Evolutionary conservation across 2,113 vertebrate genomes (phyloP).

Genomic region (Chaetura pelagica): DNA sequence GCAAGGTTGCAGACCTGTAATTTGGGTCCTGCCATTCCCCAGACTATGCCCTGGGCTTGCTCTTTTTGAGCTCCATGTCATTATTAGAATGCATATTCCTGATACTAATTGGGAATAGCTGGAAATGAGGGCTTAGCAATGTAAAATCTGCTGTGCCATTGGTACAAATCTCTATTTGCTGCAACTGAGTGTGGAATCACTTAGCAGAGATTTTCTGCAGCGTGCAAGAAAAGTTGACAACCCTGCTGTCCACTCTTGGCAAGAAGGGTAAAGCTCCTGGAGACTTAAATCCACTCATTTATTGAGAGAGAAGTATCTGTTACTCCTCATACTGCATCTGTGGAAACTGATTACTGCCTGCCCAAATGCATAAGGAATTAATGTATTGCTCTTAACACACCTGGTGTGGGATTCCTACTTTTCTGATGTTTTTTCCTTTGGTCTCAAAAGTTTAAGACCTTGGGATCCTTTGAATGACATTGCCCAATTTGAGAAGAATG

Average conservation of each 20-base stretch:
- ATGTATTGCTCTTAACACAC: background rate
- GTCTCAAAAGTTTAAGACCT: constrained; percentile 80
- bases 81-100: background rate
- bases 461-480: constrained; percentile 89
- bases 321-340: background rate
- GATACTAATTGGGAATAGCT: background rate
- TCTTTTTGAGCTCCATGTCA: background rate
- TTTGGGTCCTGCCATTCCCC: background rate
- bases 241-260: background rate
- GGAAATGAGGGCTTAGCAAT: background rate
- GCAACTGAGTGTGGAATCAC: background rate
- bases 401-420: background rate
- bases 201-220: background rate
- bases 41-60: background rate
- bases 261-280: background rate
- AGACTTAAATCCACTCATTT: background rate
- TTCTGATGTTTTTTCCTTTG: constrained; percentile 17
- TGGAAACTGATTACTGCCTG: background rate
- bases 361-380: background rate
- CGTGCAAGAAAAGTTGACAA: background rate
- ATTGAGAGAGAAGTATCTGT: background rate
- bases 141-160: background rate
- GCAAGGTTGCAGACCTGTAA: background rate
- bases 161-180: background rate
- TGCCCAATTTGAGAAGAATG: constrained; percentile 90